Base-by-base conservation (phyloP, 2,797 vertebrate genomes). In the Taeniopygia guttata region DNA sequence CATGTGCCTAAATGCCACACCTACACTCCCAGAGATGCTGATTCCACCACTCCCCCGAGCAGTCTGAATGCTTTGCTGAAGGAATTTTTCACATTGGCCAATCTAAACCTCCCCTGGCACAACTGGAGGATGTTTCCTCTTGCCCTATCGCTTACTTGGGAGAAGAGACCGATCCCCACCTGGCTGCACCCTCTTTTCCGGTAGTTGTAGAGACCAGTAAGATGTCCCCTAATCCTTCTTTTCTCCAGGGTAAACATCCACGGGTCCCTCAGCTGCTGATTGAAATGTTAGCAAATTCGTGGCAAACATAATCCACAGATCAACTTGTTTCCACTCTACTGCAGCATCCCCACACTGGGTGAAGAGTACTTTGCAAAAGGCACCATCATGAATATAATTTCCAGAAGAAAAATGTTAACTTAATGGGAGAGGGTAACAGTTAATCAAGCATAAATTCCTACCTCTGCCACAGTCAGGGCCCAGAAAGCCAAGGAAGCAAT, bases 391-490 rank as follows among this genome's bases (percentile, higher is more conserved):
- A 86, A 48, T 22, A 34, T 10, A n/a, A 88, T n/a, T 73, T 49
- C 13, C 23, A 70, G 3, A 19, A 48, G 38, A 66, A 94, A 86
- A 56, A 64, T 1, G 3, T 55, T 69, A 87, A 67, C 4, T 2
- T 3, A 87, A 88, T 7, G 22, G 36, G 22, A 79, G 20, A 69
- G 5, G 2, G 6, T 21, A 67, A 67, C 21, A 77, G 27, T 62
- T 59, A 58, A 87, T 49, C 4, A 60, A 17, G 20, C 18, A 49
- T 34, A 18, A 84, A 80, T 58, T 96, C 98, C 98, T 97, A 99
- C 99, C 99, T 98, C 99, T 98, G 88, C 99, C 98, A 54, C 99
- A 99, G 97, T 99, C 99, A 2, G 99, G 98, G 70, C 99, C 99
- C 96, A 99, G 98, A 95, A 99, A 99, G 68, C 99, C 99, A 67